Conservation (phyloP, 2,113 vertebrate genomes). For the Pterocles burchelli region DNA sequence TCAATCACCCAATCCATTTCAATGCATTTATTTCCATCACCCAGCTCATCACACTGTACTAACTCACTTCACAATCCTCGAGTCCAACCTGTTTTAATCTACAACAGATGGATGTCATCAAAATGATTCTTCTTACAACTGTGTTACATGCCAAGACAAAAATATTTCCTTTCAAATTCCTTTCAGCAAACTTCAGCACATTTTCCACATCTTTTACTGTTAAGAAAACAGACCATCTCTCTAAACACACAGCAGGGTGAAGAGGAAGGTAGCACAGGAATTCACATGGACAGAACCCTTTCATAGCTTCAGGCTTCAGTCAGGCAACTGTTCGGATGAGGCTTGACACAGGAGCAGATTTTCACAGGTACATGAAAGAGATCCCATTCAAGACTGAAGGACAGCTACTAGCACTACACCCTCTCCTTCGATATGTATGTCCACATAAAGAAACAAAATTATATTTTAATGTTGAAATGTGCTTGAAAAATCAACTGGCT, state of each 20-base stretch:
- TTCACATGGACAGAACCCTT: not conserved
- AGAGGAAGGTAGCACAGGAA: not conserved
- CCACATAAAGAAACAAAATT: not conserved
- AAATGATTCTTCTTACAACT: slow-evolving; percentile 13
- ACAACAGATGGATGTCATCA: slow-evolving; percentile 53
- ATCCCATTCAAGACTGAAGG: not conserved
- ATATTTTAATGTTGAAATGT: not conserved
- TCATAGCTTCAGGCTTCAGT: not conserved
- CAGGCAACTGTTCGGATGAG: not conserved
- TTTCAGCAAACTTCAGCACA: slow-evolving; percentile 14
- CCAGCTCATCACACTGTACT: not conserved
- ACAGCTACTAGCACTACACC: not conserved
- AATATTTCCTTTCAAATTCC: slow-evolving; percentile 54
- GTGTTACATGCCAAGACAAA: slow-evolving; percentile 4
- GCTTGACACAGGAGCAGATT: not conserved
- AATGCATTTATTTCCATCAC: not conserved
- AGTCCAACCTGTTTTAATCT: slow-evolving; percentile 30
- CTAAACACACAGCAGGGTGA: not conserved
- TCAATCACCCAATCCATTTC: not conserved
- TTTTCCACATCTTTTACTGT: not conserved
- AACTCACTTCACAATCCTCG: not conserved
- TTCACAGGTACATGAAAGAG: not conserved
- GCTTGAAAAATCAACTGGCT: not conserved
- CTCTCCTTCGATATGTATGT: fast-evolving
- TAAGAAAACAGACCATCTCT: slow-evolving; percentile 15